A percentile compares a stretch with the other conserved stretches of the same genome.
Conservation (phyloP, 2,113 vertebrate genomes). For the Heptranchias perlo region DNA sequence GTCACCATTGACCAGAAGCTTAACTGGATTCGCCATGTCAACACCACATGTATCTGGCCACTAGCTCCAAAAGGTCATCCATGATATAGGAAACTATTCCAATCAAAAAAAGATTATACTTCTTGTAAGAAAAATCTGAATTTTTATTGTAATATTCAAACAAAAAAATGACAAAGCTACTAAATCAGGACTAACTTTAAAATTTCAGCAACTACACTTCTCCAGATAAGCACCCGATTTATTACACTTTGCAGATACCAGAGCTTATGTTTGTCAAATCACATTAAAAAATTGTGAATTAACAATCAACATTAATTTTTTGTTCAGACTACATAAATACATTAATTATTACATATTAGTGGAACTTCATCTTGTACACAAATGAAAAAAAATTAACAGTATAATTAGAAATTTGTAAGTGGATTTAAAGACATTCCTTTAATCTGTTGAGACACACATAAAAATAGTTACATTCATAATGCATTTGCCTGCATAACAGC, state of each 20-base stretch:
- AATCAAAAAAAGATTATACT: not conserved
- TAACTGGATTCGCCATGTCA: not conserved
- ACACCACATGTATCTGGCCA: not conserved
- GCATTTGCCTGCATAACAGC: not conserved
- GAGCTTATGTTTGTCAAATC: not conserved
- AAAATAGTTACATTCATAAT: not conserved
- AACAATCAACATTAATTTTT: not conserved
- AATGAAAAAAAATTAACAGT: not conserved
- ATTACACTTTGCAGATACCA: not conserved
- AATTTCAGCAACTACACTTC: not conserved
- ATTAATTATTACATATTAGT: not conserved
- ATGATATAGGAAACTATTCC: not conserved
- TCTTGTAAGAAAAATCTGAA: not conserved
- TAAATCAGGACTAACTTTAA: not conserved
- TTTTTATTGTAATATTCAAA: not conserved
- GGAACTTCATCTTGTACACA: not conserved
- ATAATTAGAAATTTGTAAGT: constrained; percentile 3
- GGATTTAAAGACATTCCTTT: not conserved
- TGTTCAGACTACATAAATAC: not conserved
- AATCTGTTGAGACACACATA: not conserved
- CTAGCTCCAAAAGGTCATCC: not conserved
- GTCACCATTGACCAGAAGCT: not conserved
- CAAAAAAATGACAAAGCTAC: not conserved
- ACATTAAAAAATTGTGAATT: not conserved
- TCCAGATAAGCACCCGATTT: not conserved